These are phyloP conservation scores for Bufo gargarizans DNA, from an alignment of 2,113 vertebrate species.

Conservation along the genomic window DNA sequence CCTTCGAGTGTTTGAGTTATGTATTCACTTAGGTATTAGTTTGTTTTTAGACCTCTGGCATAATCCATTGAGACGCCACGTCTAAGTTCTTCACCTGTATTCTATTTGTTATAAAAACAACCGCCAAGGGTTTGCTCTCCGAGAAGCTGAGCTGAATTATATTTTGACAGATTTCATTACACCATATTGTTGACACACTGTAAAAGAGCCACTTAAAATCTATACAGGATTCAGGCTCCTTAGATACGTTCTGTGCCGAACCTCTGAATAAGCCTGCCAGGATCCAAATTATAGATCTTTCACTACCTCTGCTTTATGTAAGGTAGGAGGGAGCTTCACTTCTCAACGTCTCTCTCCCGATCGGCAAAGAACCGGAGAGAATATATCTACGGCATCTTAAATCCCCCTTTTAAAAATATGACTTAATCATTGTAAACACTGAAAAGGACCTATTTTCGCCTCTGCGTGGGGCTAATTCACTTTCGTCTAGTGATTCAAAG, in stretches of 20 bases:
- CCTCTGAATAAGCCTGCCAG: neutral
- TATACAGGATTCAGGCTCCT: neutral
- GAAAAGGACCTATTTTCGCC: neutral
- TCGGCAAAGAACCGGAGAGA: neutral
- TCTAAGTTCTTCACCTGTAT: slow-evolving; percentile 35
- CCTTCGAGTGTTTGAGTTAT: slow-evolving; percentile 30
- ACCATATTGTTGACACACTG: slow-evolving; percentile 31
- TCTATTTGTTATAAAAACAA: slow-evolving; percentile 50
- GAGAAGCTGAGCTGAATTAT: slow-evolving; percentile 7
- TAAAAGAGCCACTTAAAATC: slow-evolving; percentile 25
- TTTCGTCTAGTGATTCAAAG: neutral
- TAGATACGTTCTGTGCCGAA: neutral
- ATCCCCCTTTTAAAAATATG: neutral
- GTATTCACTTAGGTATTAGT: slow-evolving; percentile 39
- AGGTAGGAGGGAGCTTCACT: too few species aligned
- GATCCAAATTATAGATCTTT: slow-evolving; percentile 34
- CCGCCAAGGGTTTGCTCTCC: slow-evolving; percentile 12
- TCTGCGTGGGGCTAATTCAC: neutral
- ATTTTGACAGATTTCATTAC: slow-evolving; percentile 53
- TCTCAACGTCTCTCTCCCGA: neutral
- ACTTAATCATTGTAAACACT: neutral
- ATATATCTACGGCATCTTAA: neutral
- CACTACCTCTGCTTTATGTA: neutral
- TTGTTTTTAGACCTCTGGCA: slow-evolving; percentile 46
- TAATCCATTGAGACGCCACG: slow-evolving; percentile 30